A percentile compares a stretch with the other conserved stretches of the same genome.
Evolutionary conservation across 30 jellyfish, hydroid and myxozoan species (phyloP).

Genomic region (Hydra vulgaris): DNA sequence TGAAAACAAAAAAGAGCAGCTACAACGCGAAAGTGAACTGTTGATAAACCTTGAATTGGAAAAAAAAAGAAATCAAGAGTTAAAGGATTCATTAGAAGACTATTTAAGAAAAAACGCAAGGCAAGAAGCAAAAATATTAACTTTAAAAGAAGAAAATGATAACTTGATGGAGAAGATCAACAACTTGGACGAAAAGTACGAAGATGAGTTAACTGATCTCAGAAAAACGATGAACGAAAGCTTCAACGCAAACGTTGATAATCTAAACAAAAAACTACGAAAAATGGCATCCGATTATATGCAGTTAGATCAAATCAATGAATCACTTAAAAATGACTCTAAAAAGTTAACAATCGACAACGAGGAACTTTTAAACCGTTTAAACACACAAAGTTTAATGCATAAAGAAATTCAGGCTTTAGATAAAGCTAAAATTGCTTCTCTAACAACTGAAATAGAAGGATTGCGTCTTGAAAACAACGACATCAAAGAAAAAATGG

Average conservation of each 20-base stretch:
- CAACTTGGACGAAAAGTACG: conserved; percentile 23
- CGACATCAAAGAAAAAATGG: conserved; percentile 11
- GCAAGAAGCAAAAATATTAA: neutral
- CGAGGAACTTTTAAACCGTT: neutral
- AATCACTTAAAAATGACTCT: neutral
- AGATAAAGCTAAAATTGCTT: conserved; percentile 2
- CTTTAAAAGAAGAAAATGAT: conserved; percentile 12
- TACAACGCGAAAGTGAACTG: neutral
- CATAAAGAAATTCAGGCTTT: neutral
- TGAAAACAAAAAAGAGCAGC: neutral
- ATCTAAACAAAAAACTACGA: conserved; percentile 26
- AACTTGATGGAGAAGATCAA: conserved; percentile 9
- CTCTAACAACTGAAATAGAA: conserved; percentile 6
- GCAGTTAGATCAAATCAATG: conserved; percentile 11
- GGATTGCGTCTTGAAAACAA: conserved; percentile 17
- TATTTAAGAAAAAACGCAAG: neutral
- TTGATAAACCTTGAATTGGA: neutral
- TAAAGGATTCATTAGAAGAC: neutral
- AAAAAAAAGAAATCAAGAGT: neutral
- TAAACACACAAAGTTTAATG: neutral
- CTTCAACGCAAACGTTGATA: conserved; percentile 11
- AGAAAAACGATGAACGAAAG: conserved; percentile 14
- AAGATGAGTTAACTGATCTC: conserved; percentile 24
- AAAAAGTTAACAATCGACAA: neutral
- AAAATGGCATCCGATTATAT: conserved; percentile 16